Base-by-base conservation (phyloP, 2,888 invertebrate genomes). In the Ceramica pisi region DNA sequence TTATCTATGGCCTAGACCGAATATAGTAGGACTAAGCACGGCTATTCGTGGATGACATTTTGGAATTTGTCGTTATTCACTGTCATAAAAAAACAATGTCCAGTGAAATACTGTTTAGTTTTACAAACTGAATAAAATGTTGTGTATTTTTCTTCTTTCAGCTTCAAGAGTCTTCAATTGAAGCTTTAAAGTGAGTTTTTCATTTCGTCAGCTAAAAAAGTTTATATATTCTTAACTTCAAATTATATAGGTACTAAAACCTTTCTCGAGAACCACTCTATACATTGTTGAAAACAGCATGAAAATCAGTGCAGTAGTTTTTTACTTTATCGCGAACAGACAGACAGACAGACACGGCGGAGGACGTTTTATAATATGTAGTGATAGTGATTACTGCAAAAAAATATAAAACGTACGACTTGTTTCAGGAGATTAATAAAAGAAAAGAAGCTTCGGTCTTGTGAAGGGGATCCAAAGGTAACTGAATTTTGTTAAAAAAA, bases 171-270 rank as follows among this genome's bases (percentile, higher is more conserved):
- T 44, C 41, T 44, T 65, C 70, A 23, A 51, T 44, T 14, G 65
- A 65, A 16, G 5, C 35, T 1, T 35, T 75, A 35, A 75, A 65
- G 70, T 71, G 23, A 71, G 70, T 75, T 23, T 23, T 14, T 2
- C 7, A 41, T 3, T 19, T 19, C 0, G 6, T 21, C 2, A 41
- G 2, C 7, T 41, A 31, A n/a, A 12, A 2, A 26, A 2, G 14
- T 26, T 26, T 3, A 12, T 7, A 4, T 48, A 14, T 53, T 23
- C 56, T 48, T 3, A 8, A n/a, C n/a, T n/a, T n/a, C n/a, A n/a
- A n/a, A n/a, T n/a, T n/a, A n/a, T n/a, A n/a, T n/a, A n/a, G n/a
- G n/a, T n/a, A n/a, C n/a, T n/a, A n/a, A n/a, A n/a, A n/a, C n/a
- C n/a, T n/a, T n/a, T n/a, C n/a, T n/a, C n/a, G n/a, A n/a, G n/a